Base-by-base conservation (phyloP, 2,113 vertebrate genomes). In the Acrocephalus arundinaceus region DNA sequence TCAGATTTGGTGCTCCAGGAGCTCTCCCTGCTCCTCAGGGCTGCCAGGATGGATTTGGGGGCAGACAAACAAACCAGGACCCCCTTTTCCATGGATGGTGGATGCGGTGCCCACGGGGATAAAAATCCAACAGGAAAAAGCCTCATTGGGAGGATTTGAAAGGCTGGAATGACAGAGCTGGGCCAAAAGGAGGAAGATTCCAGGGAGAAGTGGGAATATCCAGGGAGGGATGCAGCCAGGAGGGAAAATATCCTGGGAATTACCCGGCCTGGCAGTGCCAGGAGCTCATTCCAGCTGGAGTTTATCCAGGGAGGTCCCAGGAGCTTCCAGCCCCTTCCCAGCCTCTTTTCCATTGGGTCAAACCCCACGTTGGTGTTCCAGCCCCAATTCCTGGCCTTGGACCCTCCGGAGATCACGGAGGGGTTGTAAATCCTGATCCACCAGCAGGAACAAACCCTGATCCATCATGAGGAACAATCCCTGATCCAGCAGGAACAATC, bases 341-440 rank as follows among this genome's bases (percentile, higher is more conserved):
- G 13, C 13, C 31, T 59, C 52, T 59, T 58, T 67, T 74, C 68
- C 2, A 0, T 4, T 2, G 45, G 45, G 15, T 46, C 67, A 12
- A 51, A 37, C 13, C 48, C 67, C 35, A 4, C 0, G 13, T 12
- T 43, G 49, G 25, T 31, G 1, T 57, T 65, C 37, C 37, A 28
- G 68, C 33, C 33, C 33, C 70, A 21, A 1, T 20, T 52, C 18
- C 61, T 0, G 0, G 37, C 51, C 43, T 73, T 0, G 2, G 45
- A 10, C 2, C 21, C 59, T 49, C 43, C 0, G 2, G 76, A 72
- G 75, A 11, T 72, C 27, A 9, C 1, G 67, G 57, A 80, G 43
- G 31, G 25, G 14, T 1, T 43, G 85, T 2, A 37, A 54, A 23
- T 37, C 70, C 37, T 13, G 33, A 48, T 68, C 66, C 31, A 4